Base-by-base conservation (phyloP, 2,888 invertebrate species). In the Entomobrya proxima region DNA sequence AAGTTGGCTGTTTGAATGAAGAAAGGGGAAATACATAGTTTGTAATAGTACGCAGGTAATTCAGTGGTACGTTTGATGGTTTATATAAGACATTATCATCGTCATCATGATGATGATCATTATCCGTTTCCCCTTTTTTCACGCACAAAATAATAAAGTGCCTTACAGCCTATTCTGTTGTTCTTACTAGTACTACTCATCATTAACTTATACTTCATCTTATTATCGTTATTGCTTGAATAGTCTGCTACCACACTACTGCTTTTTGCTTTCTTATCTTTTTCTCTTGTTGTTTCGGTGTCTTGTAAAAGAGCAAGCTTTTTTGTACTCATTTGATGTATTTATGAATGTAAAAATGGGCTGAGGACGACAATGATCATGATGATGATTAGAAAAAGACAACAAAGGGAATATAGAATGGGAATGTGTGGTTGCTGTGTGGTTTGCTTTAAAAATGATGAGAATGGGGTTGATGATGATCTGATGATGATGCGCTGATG, bases 301-400 rank as follows among this genome's bases (percentile, higher is more conserved):
- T 55, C 67, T 74, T 72, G 40, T 82, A 72, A 85, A 79, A 74
- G 55, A 69, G 72, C 44, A 75, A 72, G 55, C 76, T 75, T 86
- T 86, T 81, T 86, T 81, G 80, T 86, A 52, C 81, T 75, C 77
- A 86, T 86, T 80, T 81, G 81, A 81, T 81, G 76, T 81, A 76
- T 86, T 81, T 86, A 86, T 86, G 86, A 86, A 81, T 80, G 81
- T 81, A 69, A 77, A 80, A 80, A 85, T 58, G 79, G 44, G 76
- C 27, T 44, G 61, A 74, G 58, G 61, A 61, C 52, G 77, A 77
- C 6, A 27, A 61, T 7, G 61, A 61, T 13, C 11, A 77, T 61
- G 61, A 61, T 58, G 40, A 78, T 44, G 78, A 75, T 75, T 21
- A 69, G 24, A 44, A 79, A 55, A 18, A 79, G 13, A 72, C 24